Percentiles rank a stretch among this genome's conserved stretches.
Conservation (phyloP, 2,797 vertebrate species). For the Carcharodon carcharias region DNA sequence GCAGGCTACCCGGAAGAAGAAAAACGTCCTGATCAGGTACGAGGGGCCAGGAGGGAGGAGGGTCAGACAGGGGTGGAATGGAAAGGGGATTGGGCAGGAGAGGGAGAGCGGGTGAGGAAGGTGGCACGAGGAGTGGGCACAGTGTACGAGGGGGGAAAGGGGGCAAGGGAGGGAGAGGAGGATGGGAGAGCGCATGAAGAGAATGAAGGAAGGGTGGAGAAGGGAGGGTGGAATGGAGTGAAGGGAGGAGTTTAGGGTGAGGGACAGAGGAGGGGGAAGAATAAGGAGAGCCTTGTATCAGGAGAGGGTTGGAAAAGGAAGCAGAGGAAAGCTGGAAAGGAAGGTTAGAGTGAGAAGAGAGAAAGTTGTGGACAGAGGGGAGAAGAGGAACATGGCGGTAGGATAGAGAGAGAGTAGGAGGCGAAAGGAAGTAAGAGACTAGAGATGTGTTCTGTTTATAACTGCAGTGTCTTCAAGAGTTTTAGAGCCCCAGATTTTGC, state of each 20-base stretch:
- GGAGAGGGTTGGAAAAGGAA: neutral
- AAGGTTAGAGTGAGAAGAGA: neutral
- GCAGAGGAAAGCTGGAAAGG: neutral
- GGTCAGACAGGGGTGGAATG: accelerated
- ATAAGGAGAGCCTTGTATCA: neutral
- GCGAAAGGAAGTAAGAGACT: neutral
- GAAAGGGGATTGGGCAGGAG: neutral
- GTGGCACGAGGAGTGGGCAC: neutral
- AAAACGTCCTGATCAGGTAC: slow-evolving; percentile 91
- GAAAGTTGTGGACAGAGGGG: neutral
- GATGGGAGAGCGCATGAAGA: no score
- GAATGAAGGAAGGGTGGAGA: no score
- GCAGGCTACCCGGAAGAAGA: slow-evolving; percentile 97
- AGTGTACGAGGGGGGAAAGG: neutral
- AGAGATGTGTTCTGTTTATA: neutral
- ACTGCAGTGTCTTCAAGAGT: neutral
- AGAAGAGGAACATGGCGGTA: neutral
- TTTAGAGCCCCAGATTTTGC: neutral
- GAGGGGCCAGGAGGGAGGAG: neutral
- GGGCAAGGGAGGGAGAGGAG: neutral
- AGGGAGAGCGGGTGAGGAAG: neutral
- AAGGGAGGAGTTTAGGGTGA: neutral
- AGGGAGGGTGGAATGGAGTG: neutral
- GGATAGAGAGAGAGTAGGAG: neutral
- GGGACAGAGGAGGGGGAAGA: neutral